Base-by-base conservation (phyloP, 1,140 invertebrate genomes). In the Platorchestia sp. region DNA sequence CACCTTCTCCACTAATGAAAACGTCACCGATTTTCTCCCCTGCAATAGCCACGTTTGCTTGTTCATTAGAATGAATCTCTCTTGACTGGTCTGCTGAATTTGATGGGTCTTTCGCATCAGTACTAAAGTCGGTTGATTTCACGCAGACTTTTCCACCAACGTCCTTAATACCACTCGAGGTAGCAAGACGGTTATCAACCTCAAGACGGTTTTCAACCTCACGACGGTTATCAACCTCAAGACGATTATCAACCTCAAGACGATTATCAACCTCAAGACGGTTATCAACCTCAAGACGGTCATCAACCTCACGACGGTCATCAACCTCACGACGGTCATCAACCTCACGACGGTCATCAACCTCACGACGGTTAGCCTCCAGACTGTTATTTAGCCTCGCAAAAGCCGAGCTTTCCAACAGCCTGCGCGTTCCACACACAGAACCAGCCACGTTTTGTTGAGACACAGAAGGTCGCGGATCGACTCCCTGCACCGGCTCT, bases 1-100 rank as follows among this genome's bases (percentile, higher is more conserved):
- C 41, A 43, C 87, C 87, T 90, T 90, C 44, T 5, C 87, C 87
- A 90, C 87, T 90, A 41, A 90, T 42, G 87, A 90, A 90, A 90
- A 90, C 41, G 42, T 90, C 87, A 41, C 87, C 87, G 27, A 90
- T 44, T 90, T 90, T 90, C 27, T 90, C 41, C 59, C 59, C 59
- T 75, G 14, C 59, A 75, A 75, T 36, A 75, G 36, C 59, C 27
- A 75, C 27, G 27, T 75, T 75, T 27, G 36, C 59, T 75, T 75
- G 59, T 36, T 75, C 27, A 75, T 75, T 36, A 19, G 59, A 75
- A 75, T 75, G 59, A 75, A 75, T 22, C 59, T 75, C 59, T 75
- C 59, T 10, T 19, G 59, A 75, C 7, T 27, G 59, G 27, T 75
- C 14, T 36, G 36, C 10, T 75, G 59, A 75, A 75, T 75, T 75